phyloP scores from a whole-genome alignment of 2,113 vertebrate species.

The Leucosticte australis region DNA sequence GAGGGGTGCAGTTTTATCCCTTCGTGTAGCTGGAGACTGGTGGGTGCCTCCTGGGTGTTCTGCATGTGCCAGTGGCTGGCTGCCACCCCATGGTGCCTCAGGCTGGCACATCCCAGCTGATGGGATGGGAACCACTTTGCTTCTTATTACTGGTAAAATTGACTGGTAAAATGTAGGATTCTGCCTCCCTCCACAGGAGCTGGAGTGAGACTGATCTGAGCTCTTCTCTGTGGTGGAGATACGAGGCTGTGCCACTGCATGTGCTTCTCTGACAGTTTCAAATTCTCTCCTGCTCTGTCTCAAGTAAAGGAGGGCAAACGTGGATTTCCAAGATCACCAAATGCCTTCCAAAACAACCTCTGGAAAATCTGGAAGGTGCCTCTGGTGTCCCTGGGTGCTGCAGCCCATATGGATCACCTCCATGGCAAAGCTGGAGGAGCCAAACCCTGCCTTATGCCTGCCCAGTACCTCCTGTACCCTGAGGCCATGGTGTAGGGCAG shows the following conservation, averaged over 20 bases:
- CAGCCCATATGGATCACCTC: not conserved
- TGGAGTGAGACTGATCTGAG: not conserved
- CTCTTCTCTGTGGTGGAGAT: too few species aligned
- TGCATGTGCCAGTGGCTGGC: not conserved
- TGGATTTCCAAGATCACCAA: not conserved
- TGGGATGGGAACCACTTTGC: not conserved
- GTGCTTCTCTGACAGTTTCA: not conserved
- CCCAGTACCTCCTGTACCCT: not conserved
- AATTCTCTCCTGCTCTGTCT: not conserved
- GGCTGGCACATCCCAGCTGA: not conserved
- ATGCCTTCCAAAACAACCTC: not conserved
- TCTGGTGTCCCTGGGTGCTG: not conserved
- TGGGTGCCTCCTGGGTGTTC: not conserved
- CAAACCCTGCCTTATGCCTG: not conserved
- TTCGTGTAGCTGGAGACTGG: not conserved
- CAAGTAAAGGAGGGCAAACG: too few species aligned
- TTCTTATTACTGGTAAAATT: not conserved
- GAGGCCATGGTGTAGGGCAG: not conserved
- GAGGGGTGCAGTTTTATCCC: not conserved
- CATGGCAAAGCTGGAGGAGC: not conserved
- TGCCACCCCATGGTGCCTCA: not conserved
- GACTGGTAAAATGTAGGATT: not conserved
- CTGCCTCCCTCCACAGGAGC: not conserved
- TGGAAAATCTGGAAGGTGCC: not conserved
- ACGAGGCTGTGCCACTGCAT: rapidly evolving